Evolutionary conservation across 2,113 vertebrate genomes (phyloP).

Genomic region (Toxotes jaculatrix): DNA sequence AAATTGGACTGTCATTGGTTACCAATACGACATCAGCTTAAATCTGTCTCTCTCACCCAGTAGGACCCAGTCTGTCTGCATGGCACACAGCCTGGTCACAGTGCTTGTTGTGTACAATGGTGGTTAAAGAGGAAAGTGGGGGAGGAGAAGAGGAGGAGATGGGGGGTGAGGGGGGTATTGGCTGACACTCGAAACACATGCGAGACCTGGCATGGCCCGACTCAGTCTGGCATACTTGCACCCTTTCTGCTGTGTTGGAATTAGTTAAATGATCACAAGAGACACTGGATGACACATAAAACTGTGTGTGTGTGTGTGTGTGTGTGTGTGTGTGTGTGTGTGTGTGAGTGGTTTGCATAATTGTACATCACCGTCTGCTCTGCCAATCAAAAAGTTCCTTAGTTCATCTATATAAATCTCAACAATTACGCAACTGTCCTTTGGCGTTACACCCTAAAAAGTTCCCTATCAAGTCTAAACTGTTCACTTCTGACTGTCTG

Average conservation of each 20-base stretch:
- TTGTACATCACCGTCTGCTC: not conserved
- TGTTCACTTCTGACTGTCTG: not conserved
- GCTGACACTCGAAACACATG: slow-evolving; percentile 48
- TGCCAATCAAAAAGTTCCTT: not conserved
- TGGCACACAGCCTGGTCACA: slow-evolving; percentile 31
- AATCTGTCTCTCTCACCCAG: slow-evolving; percentile 24
- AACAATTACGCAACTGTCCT: not conserved
- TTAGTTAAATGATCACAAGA: slow-evolving; percentile 43
- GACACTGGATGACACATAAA: slow-evolving; percentile 27
- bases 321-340: not conserved
- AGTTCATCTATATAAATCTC: not conserved
- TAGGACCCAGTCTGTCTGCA: slow-evolving; percentile 18
- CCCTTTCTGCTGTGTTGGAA: slow-evolving; percentile 34
- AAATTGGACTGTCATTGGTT: slow-evolving; percentile 57
- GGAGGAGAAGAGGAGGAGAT: not conserved
- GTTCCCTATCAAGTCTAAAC: not conserved
- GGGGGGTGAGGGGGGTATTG: not conserved
- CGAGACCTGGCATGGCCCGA: slow-evolving; percentile 31
- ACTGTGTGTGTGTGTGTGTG: slow-evolving; percentile 21
- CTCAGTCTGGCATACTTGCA: slow-evolving; percentile 14
- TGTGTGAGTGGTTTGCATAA: not conserved
- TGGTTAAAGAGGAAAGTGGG: slow-evolving; percentile 19
- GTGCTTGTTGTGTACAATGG: slow-evolving; percentile 1
- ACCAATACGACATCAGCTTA: slow-evolving; percentile 46
- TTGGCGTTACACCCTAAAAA: not conserved